Base-by-base conservation (phyloP, 2,113 vertebrate species). In the Tachysurus vachellii region DNA sequence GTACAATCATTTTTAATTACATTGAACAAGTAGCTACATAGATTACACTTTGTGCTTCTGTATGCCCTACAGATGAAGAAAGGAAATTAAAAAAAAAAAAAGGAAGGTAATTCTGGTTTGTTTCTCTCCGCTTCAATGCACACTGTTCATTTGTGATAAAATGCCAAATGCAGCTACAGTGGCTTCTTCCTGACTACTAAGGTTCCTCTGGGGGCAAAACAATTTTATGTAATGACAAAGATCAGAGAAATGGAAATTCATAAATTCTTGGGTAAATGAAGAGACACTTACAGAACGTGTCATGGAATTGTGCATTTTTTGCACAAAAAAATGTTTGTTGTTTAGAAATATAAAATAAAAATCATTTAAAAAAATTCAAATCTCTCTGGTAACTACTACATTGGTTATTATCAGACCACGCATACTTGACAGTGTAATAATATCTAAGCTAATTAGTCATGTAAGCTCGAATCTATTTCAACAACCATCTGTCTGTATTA, bases 141-240 rank as follows among this genome's bases (percentile, higher is more conserved):
- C 31, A 28, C 17, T 31, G 28, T 80, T 80, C 10, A 44, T 47
- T 62, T 21, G 21, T 44, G 21, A 44, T 82, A 82, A 81, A 82
- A 82, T 26, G 80, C 42, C 80, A 82, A 44, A 26, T 26, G 4
- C 80, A 26, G 56, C 54, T 19, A n/a, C 54, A 36, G 10, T 28
- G 50, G 12, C 73, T 76, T 19, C 28, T 56, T 56, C 28, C 77
- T 28, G 76, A 42, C 14, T 44, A 36, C 44, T 26, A 44, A 42
- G 19, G 31, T 57, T 62, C 80, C 56, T 62, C 1, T 82, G 13
- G 44, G 57, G 80, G 57, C 21, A 62, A 26, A 62, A 82, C 26
- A 82, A 44, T 44, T 42, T 6, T 23, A 61, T 82, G 10, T 62
- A 44, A 82, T 61, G 57, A 82, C 57, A 62, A 82, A 82, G 80